A percentile compares a stretch with the other conserved stretches of the same genome.
Evolutionary conservation across 2,888 invertebrate species (phyloP).

Genomic region (Galerucella pusilla): DNA sequence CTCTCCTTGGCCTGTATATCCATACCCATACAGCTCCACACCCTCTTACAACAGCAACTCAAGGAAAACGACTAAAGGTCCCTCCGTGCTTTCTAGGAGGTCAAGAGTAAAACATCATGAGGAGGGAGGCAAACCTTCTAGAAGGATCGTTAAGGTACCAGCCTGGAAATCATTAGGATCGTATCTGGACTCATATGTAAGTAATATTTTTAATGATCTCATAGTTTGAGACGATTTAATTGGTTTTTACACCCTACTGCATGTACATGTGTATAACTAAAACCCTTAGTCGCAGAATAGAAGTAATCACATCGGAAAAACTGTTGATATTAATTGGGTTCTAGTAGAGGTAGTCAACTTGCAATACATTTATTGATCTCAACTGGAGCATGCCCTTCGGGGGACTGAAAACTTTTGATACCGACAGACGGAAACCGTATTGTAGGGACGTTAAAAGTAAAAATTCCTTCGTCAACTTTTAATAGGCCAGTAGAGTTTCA

Average conservation of each 20-base stretch:
- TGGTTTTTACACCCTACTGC: no score
- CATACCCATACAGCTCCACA: slow-evolving; percentile 24
- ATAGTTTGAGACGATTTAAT: no score
- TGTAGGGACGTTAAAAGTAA: neutral
- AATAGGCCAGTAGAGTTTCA: neutral
- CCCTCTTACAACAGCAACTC: slow-evolving; percentile 10
- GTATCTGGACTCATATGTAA: slow-evolving; percentile 40
- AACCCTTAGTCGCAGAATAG: no score
- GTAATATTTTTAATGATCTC: slow-evolving; percentile 11
- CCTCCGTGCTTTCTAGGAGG: slow-evolving; percentile 44
- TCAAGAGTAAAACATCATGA: slow-evolving; percentile 58
- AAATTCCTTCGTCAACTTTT: neutral
- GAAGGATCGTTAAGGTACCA: slow-evolving; percentile 46
- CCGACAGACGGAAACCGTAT: neutral
- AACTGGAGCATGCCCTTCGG: neutral
- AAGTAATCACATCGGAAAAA: neutral
- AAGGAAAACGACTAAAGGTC: slow-evolving; percentile 31
- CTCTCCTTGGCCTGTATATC: slow-evolving; percentile 33
- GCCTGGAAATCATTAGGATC: slow-evolving; percentile 44
- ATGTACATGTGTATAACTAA: no score
- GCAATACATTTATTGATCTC: slow-evolving; percentile 12
- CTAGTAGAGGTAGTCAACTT: neutral
- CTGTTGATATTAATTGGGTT: neutral
- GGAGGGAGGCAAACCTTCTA: slow-evolving; percentile 53
- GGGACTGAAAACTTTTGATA: neutral